These are phyloP conservation scores for Pseudomyrmex concolor DNA, from an alignment of 1,140 invertebrate species.

Conservation along the genomic window DNA sequence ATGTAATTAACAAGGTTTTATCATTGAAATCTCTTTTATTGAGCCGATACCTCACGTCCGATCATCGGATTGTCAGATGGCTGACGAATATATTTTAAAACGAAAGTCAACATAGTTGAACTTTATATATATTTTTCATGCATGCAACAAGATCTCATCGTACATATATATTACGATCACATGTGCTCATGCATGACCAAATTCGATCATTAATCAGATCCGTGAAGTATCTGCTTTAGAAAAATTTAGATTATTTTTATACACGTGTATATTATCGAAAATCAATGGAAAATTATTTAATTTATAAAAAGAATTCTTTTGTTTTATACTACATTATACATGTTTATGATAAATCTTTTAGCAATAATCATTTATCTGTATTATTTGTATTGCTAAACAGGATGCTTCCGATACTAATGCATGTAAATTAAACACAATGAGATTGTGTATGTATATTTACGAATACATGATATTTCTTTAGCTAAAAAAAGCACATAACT, in stretches of 20 bases:
- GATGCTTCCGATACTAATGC: slow-evolving; percentile 51
- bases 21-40: too few relatives aligned
- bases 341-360: slow-evolving; percentile 21
- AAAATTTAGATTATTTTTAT: slow-evolving; percentile 20
- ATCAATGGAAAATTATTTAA: background rate
- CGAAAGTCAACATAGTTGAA: too few relatives aligned
- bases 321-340: slow-evolving; percentile 20
- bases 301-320: background rate
- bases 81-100: too few relatives aligned
- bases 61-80: too few relatives aligned
- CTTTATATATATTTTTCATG: too few relatives aligned
- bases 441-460: background rate
- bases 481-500: background rate
- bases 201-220: too few relatives aligned
- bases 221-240: too few relatives aligned
- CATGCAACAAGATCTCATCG: too few relatives aligned
- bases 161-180: too few relatives aligned
- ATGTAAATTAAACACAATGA: slow-evolving; percentile 2
- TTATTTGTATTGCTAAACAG: slow-evolving; percentile 21
- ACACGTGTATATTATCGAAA: background rate
- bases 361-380: slow-evolving; percentile 19
- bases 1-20: background rate
- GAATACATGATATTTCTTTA: slow-evolving; percentile 4
- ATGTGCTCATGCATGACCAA: too few relatives aligned
- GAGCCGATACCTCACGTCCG: too few relatives aligned